These are phyloP conservation scores for Agrotis ipsilon DNA, from an alignment of 2,888 invertebrate species.

Conservation along the genomic window DNA sequence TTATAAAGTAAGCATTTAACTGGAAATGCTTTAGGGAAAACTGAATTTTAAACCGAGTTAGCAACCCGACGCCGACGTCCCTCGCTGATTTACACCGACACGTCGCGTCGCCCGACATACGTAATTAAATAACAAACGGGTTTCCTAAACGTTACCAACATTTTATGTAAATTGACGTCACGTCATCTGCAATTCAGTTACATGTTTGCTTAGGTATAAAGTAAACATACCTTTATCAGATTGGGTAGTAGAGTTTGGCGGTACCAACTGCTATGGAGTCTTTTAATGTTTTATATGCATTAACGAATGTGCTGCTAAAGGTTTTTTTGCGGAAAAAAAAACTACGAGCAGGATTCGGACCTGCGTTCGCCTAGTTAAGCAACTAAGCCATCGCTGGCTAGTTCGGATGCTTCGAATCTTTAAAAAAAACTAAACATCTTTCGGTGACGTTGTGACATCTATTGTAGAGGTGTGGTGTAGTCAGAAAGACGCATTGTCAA, in stretches of 20 bases:
- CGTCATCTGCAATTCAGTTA: slow-evolving; percentile 72
- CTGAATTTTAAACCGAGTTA: slow-evolving; percentile 70
- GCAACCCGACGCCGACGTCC: slow-evolving; percentile 63
- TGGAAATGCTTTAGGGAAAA: slow-evolving; percentile 25
- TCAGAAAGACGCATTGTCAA: no score
- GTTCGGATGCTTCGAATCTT: no score
- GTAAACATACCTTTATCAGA: slow-evolving; percentile 69
- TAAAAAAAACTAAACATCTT: no score
- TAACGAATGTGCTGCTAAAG: no score
- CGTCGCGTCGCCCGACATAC: slow-evolving; percentile 62
- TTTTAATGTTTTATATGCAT: not conserved
- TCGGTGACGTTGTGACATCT: no score
- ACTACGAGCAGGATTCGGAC: no score
- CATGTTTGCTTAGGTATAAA: slow-evolving; percentile 63
- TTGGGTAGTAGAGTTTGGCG: slow-evolving; percentile 58
- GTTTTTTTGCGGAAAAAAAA: no score
- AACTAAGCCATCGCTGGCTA: no score
- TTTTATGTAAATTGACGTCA: slow-evolving; percentile 76
- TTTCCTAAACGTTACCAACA: slow-evolving; percentile 67
- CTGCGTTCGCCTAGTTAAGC: no score
- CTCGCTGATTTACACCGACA: slow-evolving; percentile 68
- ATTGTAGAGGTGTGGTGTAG: no score
- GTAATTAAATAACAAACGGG: slow-evolving; percentile 75
- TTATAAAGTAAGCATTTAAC: slow-evolving; percentile 25
- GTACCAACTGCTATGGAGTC: slow-evolving; percentile 15